Evolutionary conservation across 2,888 invertebrate genomes (phyloP).

Genomic region (Pachycephus smyrnensis): DNA sequence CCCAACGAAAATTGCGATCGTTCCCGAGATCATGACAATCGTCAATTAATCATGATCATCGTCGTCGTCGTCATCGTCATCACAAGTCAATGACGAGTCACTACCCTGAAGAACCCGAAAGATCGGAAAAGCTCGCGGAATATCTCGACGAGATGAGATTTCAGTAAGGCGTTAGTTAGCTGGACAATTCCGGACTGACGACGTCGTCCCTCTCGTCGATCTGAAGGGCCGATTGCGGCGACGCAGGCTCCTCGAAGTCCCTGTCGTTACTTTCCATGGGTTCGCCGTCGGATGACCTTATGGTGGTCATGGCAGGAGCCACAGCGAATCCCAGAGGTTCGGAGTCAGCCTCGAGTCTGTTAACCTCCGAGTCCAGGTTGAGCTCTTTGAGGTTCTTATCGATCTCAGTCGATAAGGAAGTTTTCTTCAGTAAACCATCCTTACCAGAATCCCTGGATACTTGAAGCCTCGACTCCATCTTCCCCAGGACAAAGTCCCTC

Average conservation of each 20-base stretch:
- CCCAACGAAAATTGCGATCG: not conserved
- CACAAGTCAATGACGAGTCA: not conserved
- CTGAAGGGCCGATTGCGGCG: conserved; percentile 24
- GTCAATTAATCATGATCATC: not conserved
- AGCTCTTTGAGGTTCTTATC: conserved; percentile 22
- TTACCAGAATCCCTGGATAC: conserved; percentile 12
- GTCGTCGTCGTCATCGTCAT: not conserved
- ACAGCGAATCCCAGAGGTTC: conserved; percentile 15
- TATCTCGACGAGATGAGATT: not conserved
- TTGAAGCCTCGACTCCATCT: conserved; percentile 38
- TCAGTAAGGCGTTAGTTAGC: conserved; percentile 32
- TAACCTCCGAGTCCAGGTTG: conserved; percentile 17
- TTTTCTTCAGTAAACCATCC: conserved; percentile 5
- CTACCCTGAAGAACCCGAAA: not conserved
- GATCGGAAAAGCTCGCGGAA: not conserved
- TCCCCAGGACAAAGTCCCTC: conserved; percentile 40
- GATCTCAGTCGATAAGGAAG: conserved; percentile 15
- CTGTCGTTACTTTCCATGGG: conserved; percentile 20
- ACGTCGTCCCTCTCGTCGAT: conserved; percentile 33
- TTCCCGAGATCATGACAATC: not conserved
- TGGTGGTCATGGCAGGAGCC: conserved; percentile 15
- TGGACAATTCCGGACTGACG: conserved; percentile 34
- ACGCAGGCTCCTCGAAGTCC: conserved; percentile 28
- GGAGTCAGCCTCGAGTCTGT: conserved; percentile 5
- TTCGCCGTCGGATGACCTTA: conserved; percentile 20